phyloP scores from a whole-genome alignment of 2,797 vertebrate species.

The Halcyon chelicuti region DNA sequence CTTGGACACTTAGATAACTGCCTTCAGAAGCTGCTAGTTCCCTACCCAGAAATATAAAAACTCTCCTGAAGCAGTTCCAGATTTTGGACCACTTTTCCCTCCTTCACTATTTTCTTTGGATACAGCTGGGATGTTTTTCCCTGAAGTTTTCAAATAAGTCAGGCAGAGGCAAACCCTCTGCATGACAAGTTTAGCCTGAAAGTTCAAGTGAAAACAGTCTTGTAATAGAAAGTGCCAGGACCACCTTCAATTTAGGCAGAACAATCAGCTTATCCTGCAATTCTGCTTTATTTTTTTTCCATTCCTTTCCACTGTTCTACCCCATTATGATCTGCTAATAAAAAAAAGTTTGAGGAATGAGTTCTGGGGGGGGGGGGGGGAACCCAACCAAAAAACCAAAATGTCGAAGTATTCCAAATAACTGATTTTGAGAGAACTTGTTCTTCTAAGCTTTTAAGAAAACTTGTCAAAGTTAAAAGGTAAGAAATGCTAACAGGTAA shows the following conservation, averaged over 20 bases:
- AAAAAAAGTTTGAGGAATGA: neutral
- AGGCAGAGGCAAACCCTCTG: neutral
- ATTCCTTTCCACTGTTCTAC: constrained; percentile 1
- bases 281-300: constrained; percentile 17
- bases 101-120: neutral
- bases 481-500: neutral
- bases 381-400: fast-evolving
- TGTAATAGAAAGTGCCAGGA: neutral
- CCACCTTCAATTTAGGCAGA: constrained; percentile 4
- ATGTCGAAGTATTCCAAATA: neutral
- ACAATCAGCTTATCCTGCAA: neutral
- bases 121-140: neutral
- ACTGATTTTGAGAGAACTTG: neutral
- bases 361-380: neutral
- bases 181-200: neutral
- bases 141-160: neutral
- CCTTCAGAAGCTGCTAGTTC: neutral
- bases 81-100: neutral
- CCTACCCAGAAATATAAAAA: neutral
- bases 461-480: neutral
- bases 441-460: neutral
- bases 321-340: neutral
- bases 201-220: constrained; percentile 9
- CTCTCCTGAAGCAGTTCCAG: neutral
- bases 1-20: neutral